phyloP scores from a whole-genome alignment of 2,797 vertebrate species.

The Muscicapa striata region DNA sequence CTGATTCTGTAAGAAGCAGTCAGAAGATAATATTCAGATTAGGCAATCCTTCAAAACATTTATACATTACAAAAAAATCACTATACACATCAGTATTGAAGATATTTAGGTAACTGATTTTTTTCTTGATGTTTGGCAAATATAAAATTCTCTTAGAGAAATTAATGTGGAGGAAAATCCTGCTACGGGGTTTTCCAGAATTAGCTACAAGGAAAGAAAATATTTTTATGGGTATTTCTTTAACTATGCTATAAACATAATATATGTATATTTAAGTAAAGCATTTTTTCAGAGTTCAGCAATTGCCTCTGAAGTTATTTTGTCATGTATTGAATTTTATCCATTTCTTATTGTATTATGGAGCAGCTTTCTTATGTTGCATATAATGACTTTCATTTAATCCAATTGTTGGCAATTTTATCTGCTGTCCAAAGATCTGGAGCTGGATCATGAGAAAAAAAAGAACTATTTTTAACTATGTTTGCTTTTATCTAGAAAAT shows the following conservation, averaged over 20 bases:
- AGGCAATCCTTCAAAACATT: not conserved
- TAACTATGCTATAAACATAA: not conserved
- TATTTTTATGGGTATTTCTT: not conserved
- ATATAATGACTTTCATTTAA: conserved; percentile 19
- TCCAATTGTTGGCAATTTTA: not conserved
- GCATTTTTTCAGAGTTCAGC: not conserved
- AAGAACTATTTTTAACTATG: not conserved
- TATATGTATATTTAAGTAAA: not conserved
- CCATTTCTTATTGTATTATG: not conserved
- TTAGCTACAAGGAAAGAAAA: not conserved
- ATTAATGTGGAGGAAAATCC: not conserved
- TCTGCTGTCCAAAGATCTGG: not conserved
- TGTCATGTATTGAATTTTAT: conserved; percentile 8
- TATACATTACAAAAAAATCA: not conserved
- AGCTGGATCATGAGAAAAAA: not conserved
- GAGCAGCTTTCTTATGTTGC: not conserved
- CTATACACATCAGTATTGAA: not conserved
- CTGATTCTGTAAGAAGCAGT: not conserved
- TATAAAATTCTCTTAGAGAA: not conserved
- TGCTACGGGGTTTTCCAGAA: not conserved
- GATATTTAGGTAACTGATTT: not conserved
- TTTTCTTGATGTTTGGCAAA: not conserved
- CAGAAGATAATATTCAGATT: not conserved
- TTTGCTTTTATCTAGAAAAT: not conserved
- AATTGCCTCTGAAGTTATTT: not conserved